Evolutionary conservation across 2,888 invertebrate species (phyloP), one percentile per base, ranked within the genome.

Genomic region (Patella pellucida): DNA sequence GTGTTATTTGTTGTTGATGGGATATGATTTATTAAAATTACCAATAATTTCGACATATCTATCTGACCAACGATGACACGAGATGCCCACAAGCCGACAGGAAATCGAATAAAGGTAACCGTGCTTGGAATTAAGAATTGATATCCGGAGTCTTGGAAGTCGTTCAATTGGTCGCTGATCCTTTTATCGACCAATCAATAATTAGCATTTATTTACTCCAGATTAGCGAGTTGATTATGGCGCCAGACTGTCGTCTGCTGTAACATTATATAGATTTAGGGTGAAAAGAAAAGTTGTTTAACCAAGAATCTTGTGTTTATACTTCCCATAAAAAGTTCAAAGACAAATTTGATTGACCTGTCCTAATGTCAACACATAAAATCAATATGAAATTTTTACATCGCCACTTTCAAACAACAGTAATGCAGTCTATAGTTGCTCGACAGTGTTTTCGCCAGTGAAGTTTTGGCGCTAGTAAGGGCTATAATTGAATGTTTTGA

Each of bases 91-190:
- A 19, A 62, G 19, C 23, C 19, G 23, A 62, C 62, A 62, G 62
- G 62, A 62, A 23, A 62, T 62, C 62, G 62, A 62, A 62, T 62
- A 23, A 62, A 62, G 23, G 62, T 62, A 62, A 62, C 62, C 62
- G 62, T 62, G 62, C 62, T 62, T 62, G 23, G 62, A 62, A 62
- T 62, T 62, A 19, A 62, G 19, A 62, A 62, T 62, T 62, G 19
- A 62, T 62, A 62, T 62, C 62, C 62, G 62, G 62, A 23, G 23
- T 19, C 19, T 23, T 23, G 62, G 23, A 62, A 62, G 62, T 62
- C 62, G 62, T 62, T 62, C 23, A 62, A 62, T 62, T 62, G 23
- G 19, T 62, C 19, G 62, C 62, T 62, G 62, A 62, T 62, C 62
- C 19, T 19, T 62, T 62, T 62, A 62, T 62, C 62, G 19, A 62